These are phyloP conservation scores for Cheilosia scutellata DNA, from an alignment of 2,888 invertebrate species.

Conservation along the genomic window DNA sequence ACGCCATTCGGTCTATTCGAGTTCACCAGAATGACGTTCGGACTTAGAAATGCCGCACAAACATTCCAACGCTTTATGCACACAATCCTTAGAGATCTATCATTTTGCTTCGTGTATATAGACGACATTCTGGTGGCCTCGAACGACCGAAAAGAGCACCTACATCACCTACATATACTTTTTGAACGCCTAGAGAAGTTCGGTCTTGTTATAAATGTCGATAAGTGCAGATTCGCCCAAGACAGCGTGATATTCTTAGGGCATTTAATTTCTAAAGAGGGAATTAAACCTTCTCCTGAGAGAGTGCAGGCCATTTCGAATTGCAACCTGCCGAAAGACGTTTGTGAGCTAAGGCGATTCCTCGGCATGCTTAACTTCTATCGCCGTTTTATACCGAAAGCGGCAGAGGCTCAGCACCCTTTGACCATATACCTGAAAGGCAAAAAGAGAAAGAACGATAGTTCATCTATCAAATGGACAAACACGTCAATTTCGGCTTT, in stretches of 20 bases:
- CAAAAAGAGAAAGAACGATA: not conserved
- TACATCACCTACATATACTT: conserved; percentile 38
- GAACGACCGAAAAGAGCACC: conserved; percentile 53
- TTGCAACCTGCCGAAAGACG: conserved; percentile 43
- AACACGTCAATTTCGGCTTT: not conserved
- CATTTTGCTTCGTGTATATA: conserved; percentile 1
- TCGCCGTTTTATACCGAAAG: conserved; percentile 15
- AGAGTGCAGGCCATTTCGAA: conserved; percentile 53
- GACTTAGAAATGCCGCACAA: not conserved
- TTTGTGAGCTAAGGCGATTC: conserved; percentile 63
- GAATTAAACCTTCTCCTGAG: conserved; percentile 60
- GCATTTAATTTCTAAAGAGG: conserved; percentile 47
- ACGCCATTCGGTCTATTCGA: conserved; percentile 17
- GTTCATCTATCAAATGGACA: not conserved
- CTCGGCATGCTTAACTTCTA: conserved; percentile 73
- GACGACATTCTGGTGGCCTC: conserved; percentile 57
- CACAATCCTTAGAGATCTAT: not conserved
- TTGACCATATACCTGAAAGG: not conserved
- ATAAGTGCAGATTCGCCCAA: conserved; percentile 56
- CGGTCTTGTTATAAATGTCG: conserved; percentile 74
- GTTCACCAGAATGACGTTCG: not conserved
- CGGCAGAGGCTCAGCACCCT: not conserved
- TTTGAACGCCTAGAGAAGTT: conserved; percentile 59
- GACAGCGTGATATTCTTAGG: conserved; percentile 40
- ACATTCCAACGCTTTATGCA: conserved; percentile 12